Evolutionary conservation across 2,888 invertebrate species (phyloP).

Genomic region (Leptinotarsa rubiginosa): DNA sequence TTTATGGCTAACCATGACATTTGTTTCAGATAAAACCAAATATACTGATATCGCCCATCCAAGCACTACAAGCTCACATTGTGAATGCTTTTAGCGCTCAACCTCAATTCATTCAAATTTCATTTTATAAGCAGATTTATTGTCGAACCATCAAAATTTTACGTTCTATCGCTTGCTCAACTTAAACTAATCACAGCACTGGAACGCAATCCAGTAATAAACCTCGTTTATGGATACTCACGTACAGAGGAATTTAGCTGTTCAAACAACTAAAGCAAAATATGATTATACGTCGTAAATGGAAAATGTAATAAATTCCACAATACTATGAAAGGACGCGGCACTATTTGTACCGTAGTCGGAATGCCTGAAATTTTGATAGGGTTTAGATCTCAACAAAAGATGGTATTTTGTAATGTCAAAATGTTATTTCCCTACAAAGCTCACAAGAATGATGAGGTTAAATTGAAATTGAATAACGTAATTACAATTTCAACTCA

Average conservation of each 20-base stretch:
- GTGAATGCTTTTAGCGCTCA: background rate
- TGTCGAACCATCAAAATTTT: conserved; percentile 4
- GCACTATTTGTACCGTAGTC: too few relatives aligned
- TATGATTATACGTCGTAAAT: background rate
- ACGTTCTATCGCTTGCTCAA: conserved; percentile 7
- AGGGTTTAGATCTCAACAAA: too few relatives aligned
- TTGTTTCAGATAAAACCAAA: too few relatives aligned
- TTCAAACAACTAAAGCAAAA: background rate
- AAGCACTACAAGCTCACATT: background rate
- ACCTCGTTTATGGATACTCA: conserved; percentile 1
- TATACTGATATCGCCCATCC: too few relatives aligned
- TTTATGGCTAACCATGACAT: too few relatives aligned
- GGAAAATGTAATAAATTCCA: background rate
- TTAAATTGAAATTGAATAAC: too few relatives aligned
- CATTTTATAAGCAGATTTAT: conserved; percentile 2
- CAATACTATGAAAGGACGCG: too few relatives aligned
- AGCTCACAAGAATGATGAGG: too few relatives aligned
- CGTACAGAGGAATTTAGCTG: background rate
- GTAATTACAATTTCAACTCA: too few relatives aligned
- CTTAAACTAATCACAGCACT: background rate
- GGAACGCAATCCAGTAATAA: conserved; percentile 4
- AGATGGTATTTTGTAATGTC: too few relatives aligned
- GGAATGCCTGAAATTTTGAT: too few relatives aligned
- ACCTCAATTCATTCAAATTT: conserved; percentile 6
- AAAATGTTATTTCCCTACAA: too few relatives aligned